A percentile compares a stretch with the other conserved stretches of the same genome.
Conservation (phyloP, 2,113 vertebrate species). For the Pelmatolapia mariae region DNA sequence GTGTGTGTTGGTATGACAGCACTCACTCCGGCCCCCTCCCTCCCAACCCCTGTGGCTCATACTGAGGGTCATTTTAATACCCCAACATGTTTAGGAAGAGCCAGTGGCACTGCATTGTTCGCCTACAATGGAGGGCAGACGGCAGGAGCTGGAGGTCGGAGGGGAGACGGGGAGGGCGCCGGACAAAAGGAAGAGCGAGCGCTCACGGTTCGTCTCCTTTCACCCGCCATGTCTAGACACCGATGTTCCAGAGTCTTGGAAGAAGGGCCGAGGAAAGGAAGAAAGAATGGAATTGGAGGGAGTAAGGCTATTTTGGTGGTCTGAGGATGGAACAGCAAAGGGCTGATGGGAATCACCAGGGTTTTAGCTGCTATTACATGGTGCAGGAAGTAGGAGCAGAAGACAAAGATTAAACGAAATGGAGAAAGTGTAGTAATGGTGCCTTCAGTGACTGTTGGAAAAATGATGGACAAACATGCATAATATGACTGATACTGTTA, state of each 20-base stretch:
- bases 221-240: slow-evolving; percentile 52
- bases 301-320: slow-evolving; percentile 12
- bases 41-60: slow-evolving; percentile 38
- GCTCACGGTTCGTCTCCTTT: slow-evolving; percentile 31
- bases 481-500: not conserved
- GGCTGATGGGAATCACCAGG: not conserved
- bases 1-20: slow-evolving; percentile 45
- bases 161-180: not conserved
- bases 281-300: not conserved
- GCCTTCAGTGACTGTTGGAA: not conserved
- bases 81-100: slow-evolving; percentile 80
- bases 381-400: not conserved
- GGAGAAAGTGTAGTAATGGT: not conserved
- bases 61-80: slow-evolving; percentile 63
- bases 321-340: slow-evolving; percentile 9
- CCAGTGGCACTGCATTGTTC: slow-evolving; percentile 71
- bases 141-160: slow-evolving; percentile 44
- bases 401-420: not conserved
- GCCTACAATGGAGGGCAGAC: slow-evolving; percentile 68
- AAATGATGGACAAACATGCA: not conserved
- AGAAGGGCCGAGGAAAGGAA: slow-evolving; percentile 5
- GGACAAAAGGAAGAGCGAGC: slow-evolving; percentile 51
- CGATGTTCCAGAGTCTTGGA: slow-evolving; percentile 19
- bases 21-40: not conserved
- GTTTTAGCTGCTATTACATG: not conserved